Percentiles rank a stretch among this genome's conserved stretches.
These are phyloP conservation scores for Peromyscus aztecus DNA, from an alignment of 2,797 vertebrate genomes.

Conservation along the genomic window DNA sequence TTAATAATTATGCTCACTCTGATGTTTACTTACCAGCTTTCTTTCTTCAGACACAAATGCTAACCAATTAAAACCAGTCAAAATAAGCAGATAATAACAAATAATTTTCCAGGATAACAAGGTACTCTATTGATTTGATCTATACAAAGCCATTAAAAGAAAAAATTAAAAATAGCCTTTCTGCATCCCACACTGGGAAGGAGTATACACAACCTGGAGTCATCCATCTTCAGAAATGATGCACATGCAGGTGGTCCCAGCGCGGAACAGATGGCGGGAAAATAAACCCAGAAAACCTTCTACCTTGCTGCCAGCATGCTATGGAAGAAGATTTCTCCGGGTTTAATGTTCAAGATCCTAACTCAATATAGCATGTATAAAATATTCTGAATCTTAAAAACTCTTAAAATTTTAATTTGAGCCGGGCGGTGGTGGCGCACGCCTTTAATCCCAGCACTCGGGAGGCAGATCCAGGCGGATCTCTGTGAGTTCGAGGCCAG, in stretches of 20 bases:
- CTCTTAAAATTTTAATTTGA: background rate
- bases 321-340: background rate
- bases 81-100: slow-evolving; percentile 1
- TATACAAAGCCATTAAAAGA: slow-evolving; percentile 11
- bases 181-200: background rate
- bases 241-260: background rate
- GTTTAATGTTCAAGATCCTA: background rate
- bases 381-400: background rate
- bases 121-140: background rate
- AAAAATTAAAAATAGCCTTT: slow-evolving; percentile 14
- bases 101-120: slow-evolving; percentile 28
- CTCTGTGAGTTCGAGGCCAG: too few species aligned
- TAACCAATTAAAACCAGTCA: slow-evolving; percentile 36
- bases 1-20: background rate
- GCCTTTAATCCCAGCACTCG: too few species aligned
- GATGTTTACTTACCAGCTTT: slow-evolving; percentile 17
- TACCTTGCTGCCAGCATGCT: background rate
- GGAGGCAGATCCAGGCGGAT: too few species aligned
- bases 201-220: background rate
- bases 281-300: background rate
- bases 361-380: background rate
- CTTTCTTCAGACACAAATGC: background rate
- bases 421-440: too few species aligned
- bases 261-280: background rate
- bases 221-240: background rate